A percentile compares a stretch with the other conserved stretches of the same genome.
phyloP scores from a whole-genome alignment of 2,888 invertebrate species.

The Acleris emargana region DNA sequence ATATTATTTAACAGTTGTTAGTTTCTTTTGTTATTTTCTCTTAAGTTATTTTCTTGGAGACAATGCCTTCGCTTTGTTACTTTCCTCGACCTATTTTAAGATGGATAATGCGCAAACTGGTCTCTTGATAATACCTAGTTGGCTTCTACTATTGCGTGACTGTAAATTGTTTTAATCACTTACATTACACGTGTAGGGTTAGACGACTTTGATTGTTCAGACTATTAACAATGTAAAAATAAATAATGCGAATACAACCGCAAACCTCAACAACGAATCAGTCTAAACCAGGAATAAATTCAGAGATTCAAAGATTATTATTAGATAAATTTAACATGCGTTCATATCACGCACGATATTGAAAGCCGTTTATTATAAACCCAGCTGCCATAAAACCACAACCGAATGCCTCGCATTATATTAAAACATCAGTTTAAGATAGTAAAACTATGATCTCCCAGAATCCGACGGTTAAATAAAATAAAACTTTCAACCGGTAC shows the following conservation, averaged over 20 bases:
- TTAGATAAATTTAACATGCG: neutral
- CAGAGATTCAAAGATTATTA: no score
- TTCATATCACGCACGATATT: neutral
- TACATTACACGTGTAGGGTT: neutral
- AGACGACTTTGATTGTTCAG: no score
- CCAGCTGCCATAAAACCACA: slow-evolving; percentile 10
- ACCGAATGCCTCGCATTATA: neutral
- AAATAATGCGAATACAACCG: no score
- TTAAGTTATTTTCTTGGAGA: slow-evolving; percentile 36
- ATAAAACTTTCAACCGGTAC: slow-evolving; percentile 21
- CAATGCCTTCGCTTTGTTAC: slow-evolving; percentile 30
- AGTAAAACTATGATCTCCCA: slow-evolving; percentile 26
- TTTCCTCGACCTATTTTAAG: slow-evolving; percentile 32
- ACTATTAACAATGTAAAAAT: no score
- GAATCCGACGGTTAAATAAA: slow-evolving; percentile 17
- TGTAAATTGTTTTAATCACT: neutral
- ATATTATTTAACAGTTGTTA: slow-evolving; percentile 43
- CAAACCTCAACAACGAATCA: no score
- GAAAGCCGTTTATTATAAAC: slow-evolving; percentile 1
- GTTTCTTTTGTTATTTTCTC: slow-evolving; percentile 37
- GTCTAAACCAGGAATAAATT: no score
- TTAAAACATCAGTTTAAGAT: slow-evolving; percentile 19
- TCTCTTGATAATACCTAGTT: slow-evolving; percentile 8
- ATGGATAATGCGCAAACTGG: slow-evolving; percentile 26
- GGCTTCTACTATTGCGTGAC: neutral